Evolutionary conservation across 92 coral and sea anemone species (phyloP).

Genomic region (Parazoanthus swiftii): DNA sequence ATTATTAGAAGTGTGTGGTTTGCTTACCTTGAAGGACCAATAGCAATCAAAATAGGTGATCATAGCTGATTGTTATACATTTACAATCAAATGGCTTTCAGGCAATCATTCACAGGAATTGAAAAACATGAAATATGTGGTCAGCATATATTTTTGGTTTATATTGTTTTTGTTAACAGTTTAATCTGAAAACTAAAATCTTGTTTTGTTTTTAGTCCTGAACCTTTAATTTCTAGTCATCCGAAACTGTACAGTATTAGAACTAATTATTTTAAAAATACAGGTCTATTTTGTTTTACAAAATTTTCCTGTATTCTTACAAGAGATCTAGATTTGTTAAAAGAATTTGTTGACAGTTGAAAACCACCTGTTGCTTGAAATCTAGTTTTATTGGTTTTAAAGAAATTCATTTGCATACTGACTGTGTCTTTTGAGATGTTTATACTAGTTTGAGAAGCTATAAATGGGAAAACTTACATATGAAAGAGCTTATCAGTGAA

Average conservation of each 20-base stretch:
- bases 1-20: not conserved
- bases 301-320: not conserved
- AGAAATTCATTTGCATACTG: not conserved
- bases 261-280: too few relatives aligned
- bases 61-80: not conserved
- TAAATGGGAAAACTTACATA: not conserved
- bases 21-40: conserved; percentile 1
- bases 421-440: not conserved
- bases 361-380: conserved; percentile 38
- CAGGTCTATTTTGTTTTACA: too few relatives aligned
- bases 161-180: not conserved
- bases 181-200: not conserved
- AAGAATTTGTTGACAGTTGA: not conserved
- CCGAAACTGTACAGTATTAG: not conserved
- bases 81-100: conserved; percentile 4
- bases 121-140: not conserved
- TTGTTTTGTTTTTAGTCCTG: not conserved
- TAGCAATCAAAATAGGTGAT: not conserved
- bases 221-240: too few relatives aligned
- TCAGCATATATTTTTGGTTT: not conserved
- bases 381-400: not conserved
- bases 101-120: not conserved
- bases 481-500: not conserved
- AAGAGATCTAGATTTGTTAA: not conserved
- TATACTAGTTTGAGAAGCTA: conserved; percentile 1